Conservation (phyloP, 1,140 invertebrate species). For the Drosophila leontia region DNA sequence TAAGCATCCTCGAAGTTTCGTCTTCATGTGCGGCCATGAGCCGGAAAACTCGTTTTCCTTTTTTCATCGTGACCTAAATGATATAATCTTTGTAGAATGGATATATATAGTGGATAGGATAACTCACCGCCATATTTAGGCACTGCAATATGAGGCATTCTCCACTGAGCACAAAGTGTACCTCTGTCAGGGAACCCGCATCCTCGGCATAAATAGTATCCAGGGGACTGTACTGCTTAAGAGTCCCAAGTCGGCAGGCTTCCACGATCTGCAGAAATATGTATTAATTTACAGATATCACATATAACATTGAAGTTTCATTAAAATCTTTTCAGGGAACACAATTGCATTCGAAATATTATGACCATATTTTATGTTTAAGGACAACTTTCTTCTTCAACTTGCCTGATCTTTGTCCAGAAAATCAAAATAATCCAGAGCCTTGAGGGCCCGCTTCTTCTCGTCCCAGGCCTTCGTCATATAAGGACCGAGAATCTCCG, state of each 20-base stretch:
- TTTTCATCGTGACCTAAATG: conserved; percentile 30
- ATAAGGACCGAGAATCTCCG: conserved; percentile 44
- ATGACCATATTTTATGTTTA: neutral
- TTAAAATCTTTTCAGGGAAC: neutral
- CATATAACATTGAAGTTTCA: neutral
- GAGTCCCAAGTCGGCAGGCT: conserved; percentile 58
- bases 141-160: conserved; percentile 79
- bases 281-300: neutral
- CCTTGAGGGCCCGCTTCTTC: conserved; percentile 67
- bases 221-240: conserved; percentile 68
- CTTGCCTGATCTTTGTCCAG: conserved; percentile 65
- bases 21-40: neutral
- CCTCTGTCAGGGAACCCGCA: conserved; percentile 64
- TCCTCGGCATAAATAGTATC: conserved; percentile 74
- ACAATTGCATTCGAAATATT: neutral
- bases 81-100: neutral
- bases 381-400: neutral
- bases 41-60: conserved; percentile 26
- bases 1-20: conserved; percentile 1
- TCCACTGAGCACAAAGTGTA: conserved; percentile 79
- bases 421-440: conserved; percentile 77
- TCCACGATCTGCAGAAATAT: conserved; percentile 49
- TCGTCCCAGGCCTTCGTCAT: conserved; percentile 72
- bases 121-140: conserved; percentile 57
- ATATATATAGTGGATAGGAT: neutral